Evolutionary conservation across 2,888 invertebrate species (phyloP), one percentile per base, ranked within the genome.

Genomic region (Chrysodeixis includens): DNA sequence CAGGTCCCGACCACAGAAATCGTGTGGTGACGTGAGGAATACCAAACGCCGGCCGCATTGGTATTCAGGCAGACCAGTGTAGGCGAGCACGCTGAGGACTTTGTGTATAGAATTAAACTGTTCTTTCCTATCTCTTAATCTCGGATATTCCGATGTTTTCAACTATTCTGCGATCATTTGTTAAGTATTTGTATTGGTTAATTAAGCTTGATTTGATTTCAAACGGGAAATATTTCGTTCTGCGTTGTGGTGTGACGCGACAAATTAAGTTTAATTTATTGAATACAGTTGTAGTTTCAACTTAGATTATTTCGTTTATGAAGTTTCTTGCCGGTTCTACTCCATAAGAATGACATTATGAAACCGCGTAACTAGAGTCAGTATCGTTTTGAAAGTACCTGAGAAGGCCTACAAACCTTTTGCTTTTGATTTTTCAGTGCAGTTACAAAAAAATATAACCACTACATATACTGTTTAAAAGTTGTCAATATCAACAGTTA

Each of bases 1-100:
- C 88, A 83, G 85, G 90, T 85, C 88, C 86, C 87, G 90, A 88
- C 89, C 87, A 90, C 91, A 93, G 93, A 92, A 93, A 93, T 93
- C 93, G 94, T 94, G 93, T 86, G 85, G 78, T 82, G 85, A 82
- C 84, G 88, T 76, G 71, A 77, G 76, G 94, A 91, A 94, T 94
- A 93, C 92, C 85, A 93, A 94, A 83, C 83, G 78, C 71, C 58
- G 35, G 74, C 79, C 79, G 70, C 77, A 91, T 93, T 93, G 90
- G 92, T 94, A 94, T 94, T 90, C 93, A 86, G 74, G 82, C 83
- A 86, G 88, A 71, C 83, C 74, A 75, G 77, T 76, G 84, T 87
- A 91, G 86, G 76, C 86, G 87, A 88, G 87, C 88, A 87, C 86
- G 86, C 88, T 86, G 89, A 88, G 89, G 69, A 77, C 83, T 87